Evolutionary conservation across 2,113 vertebrate genomes (phyloP), one percentile per base, ranked within the genome.

Genomic region (Arizona elegans): DNA sequence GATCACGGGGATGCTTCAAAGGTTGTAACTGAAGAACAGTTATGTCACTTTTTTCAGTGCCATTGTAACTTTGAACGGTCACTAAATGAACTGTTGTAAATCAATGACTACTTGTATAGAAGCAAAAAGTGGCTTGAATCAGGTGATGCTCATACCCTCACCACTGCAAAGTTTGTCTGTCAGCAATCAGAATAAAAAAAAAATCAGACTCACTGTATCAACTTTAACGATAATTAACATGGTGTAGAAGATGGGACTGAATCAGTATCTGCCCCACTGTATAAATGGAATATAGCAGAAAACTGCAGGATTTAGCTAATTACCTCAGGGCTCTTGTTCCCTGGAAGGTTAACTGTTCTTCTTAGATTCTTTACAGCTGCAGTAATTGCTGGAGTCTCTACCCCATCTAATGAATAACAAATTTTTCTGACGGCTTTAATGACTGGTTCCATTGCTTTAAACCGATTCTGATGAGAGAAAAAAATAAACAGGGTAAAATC

Each of bases 371-470:
- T 99, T 86, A 99, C 94, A 0, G 98, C 98, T 92, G 99, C 98
- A 0, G 98, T 98, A 89, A 99, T 95, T 91, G 98, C 97, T 7
- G 97, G 97, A 17, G 98, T 99, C 97, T 99, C 99, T 93, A 99
- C 98, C 88, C 98, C 98, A 91, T 98, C 98, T 97, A 99, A 95
- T n/a, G 98, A 97, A 92, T 97, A 98, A 96, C 99, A 99, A 75
- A 99, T 97, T 97, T 98, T 99, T 97, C 98, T 99, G 95, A 99
- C 98, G 43, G 98, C 98, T 97, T 99, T 99, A 95, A 98, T 98
- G 95, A 99, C 95, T 58, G 98, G 98, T 70, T 99, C 99, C 94
- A 99, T 97, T 1, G 98, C 97, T 97, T 98, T 99, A 93, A 99
- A 98, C 94, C 98, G 98, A 91, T 98, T 98, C 94, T 98, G 97